Conservation (phyloP, 2,888 invertebrate genomes). For the Stegophylla sp. region DNA sequence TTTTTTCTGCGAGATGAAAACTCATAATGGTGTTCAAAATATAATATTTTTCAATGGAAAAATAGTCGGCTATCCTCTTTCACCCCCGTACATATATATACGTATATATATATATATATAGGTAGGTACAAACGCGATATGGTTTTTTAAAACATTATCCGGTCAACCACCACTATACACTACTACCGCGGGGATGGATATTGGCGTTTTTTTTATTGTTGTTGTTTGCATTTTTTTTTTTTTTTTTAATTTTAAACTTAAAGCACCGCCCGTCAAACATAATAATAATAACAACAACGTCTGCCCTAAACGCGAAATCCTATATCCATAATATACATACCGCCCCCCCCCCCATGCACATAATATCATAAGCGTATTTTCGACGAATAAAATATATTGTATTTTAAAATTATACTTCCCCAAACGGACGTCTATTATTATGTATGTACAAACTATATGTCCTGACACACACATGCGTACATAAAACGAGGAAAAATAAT, state of each 20-base stretch:
- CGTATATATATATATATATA: not conserved
- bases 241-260: slow-evolving; percentile 27
- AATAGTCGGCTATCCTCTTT: not conserved
- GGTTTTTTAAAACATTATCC: slow-evolving; percentile 44
- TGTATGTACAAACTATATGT: too few relatives aligned
- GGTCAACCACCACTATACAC: slow-evolving; percentile 9
- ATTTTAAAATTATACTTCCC: too few relatives aligned
- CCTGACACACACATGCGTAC: too few relatives aligned
- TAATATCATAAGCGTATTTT: too few relatives aligned
- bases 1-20: slow-evolving; percentile 45
- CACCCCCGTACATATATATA: not conserved
- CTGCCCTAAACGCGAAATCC: slow-evolving; percentile 12
- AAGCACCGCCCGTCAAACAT: slow-evolving; percentile 25
- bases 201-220: slow-evolving; percentile 22
- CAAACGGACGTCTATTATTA: too few relatives aligned
- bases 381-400: too few relatives aligned
- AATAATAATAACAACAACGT: slow-evolving; percentile 5
- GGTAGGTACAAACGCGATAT: not conserved
- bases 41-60: slow-evolving; percentile 40
- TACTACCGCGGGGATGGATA: not conserved
- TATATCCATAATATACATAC: not conserved
- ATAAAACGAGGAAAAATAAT: slow-evolving; percentile 30
- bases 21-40: slow-evolving; percentile 50
- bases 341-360: too few relatives aligned
- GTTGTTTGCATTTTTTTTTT: slow-evolving; percentile 9